These are phyloP conservation scores for Patagioenas fasciata DNA, from an alignment of 2,113 vertebrate genomes.

Conservation along the genomic window DNA sequence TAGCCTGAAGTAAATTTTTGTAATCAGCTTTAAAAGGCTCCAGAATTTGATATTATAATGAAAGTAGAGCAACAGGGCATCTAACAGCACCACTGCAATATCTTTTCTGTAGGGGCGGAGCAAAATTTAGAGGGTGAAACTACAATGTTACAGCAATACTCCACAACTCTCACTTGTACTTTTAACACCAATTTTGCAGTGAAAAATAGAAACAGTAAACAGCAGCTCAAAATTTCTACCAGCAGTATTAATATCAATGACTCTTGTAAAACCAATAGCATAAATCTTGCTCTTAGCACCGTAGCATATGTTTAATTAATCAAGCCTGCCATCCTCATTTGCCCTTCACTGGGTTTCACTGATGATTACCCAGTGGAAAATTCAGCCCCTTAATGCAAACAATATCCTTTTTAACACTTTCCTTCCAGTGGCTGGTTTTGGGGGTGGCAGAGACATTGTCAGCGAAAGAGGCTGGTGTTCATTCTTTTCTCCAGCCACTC, in stretches of 20 bases:
- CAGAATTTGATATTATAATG: background rate
- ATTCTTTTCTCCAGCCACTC: background rate
- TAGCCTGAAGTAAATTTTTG: background rate
- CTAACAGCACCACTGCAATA: background rate
- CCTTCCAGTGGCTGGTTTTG: constrained; percentile 10
- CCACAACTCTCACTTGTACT: background rate
- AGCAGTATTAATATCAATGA: constrained; percentile 49
- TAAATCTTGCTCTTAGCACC: constrained; percentile 59
- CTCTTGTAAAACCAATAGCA: constrained; percentile 49
- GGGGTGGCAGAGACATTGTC: background rate
- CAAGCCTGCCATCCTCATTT: constrained; percentile 65
- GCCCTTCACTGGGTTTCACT: constrained; percentile 72
- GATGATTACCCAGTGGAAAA: constrained; percentile 76
- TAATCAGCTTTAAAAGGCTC: background rate
- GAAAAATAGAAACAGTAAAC: constrained; percentile 23
- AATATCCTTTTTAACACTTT: constrained; percentile 69
- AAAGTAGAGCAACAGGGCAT: background rate
- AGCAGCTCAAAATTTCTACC: background rate
- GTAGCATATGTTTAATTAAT: constrained; percentile 76
- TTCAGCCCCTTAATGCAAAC: constrained; percentile 68
- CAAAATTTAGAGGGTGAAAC: background rate
- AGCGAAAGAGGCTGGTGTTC: background rate
- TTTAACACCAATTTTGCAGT: background rate
- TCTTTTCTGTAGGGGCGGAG: background rate
- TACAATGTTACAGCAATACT: background rate